Base-by-base conservation (phyloP, 2,113 vertebrate genomes). In the Barbus barbus region DNA sequence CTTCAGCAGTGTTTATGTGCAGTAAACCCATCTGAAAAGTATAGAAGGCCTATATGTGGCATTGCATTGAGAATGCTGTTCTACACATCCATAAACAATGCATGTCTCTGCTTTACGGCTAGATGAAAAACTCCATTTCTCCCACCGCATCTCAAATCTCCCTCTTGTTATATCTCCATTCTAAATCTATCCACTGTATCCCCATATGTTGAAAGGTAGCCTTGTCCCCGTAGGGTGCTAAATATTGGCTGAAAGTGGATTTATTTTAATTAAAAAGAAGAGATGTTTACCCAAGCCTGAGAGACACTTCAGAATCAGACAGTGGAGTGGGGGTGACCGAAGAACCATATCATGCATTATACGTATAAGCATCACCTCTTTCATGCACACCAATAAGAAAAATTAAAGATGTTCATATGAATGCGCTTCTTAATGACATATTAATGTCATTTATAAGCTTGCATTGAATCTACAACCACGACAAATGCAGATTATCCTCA, bases 211-310 rank as follows among this genome's bases (percentile, higher is more conserved):
- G 38, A 81, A 87, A 67, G 44, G 82, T 86, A 86, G 78, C 79
- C 14, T 77, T 88, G 86, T 89, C 81, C 71, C 86, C 53, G 16
- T 41, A 79, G 76, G 84, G 76, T 86, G 73, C 84, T 72, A 84
- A 88, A 87, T 82, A 92, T 93, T 87, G 92, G 89, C 89, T 86
- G 83, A 89, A 90, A 88, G 91, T 86, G 87, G 91, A 92, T 92
- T 90, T 91, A 91, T 90, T 92, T 93, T 93, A 93, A 95, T 94
- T 95, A 93, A 94, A 93, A 90, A 93, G 75, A 56, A 85, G 78
- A 71, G 78, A 86, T 92, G 91, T 94, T 94, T 91, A 91, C 90
- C 89, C 89, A 90, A 89, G 88, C 87, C 86, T 80, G 84, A 84
- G 79, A 67, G 86, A 87, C 87, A 90, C 84, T 89, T 87, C 84